These are phyloP conservation scores for Caenorhabditis parvicauda DNA, from an alignment of 2,888 invertebrate genomes.

Conservation along the genomic window DNA sequence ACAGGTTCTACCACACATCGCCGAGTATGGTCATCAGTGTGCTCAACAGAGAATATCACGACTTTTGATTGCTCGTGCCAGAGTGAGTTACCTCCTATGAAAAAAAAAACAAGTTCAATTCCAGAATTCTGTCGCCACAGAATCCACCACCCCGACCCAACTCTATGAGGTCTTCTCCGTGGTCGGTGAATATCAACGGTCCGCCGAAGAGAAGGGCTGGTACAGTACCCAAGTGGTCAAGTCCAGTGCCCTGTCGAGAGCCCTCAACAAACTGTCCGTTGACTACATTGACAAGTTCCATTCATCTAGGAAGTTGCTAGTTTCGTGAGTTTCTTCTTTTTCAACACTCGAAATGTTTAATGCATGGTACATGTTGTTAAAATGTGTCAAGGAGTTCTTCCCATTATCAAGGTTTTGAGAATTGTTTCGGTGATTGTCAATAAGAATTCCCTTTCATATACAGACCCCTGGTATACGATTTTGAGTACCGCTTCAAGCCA, in stretches of 20 bases:
- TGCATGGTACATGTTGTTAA: background rate
- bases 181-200: slow-evolving; percentile 23
- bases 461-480: too few species aligned
- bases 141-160: slow-evolving; percentile 20
- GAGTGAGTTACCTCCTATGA: slow-evolving; percentile 53
- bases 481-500: too few species aligned
- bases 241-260: slow-evolving; percentile 15
- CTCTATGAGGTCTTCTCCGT: slow-evolving; percentile 21
- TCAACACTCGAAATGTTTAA: too few species aligned
- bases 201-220: slow-evolving; percentile 29
- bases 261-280: slow-evolving; percentile 68
- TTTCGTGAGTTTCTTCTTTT: slow-evolving; percentile 68
- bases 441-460: too few species aligned
- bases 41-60: slow-evolving; percentile 89
- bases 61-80: slow-evolving; percentile 60
- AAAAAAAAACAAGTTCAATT: background rate
- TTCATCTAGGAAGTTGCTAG: slow-evolving; percentile 79
- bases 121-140: slow-evolving; percentile 14
- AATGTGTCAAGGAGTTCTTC: too few species aligned
- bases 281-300: slow-evolving; percentile 89
- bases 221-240: slow-evolving; percentile 20
- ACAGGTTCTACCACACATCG: slow-evolving; percentile 47
- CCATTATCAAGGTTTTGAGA: too few species aligned
- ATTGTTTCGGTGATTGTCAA: too few species aligned
- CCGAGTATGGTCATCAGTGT: slow-evolving; percentile 79